A percentile compares a stretch with the other conserved stretches of the same genome.
These are phyloP conservation scores for Eremophila alpestris DNA, from an alignment of 2,797 vertebrate genomes.

Conservation along the genomic window DNA sequence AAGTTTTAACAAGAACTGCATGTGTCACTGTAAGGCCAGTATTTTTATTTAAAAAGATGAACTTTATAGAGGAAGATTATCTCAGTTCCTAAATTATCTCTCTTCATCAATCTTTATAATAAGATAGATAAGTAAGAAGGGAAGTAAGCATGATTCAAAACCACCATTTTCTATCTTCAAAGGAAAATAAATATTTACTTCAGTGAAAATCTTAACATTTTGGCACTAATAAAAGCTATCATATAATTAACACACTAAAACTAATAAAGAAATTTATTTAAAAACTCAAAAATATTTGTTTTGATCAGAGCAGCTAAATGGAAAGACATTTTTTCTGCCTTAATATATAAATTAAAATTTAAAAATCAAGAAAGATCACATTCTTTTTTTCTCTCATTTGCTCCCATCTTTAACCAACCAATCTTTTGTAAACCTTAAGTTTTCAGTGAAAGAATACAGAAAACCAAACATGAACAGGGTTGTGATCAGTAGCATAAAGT, in stretches of 20 bases:
- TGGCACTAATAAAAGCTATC: not conserved
- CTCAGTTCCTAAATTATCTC: not conserved
- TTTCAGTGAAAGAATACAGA: not conserved
- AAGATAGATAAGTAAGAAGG: not conserved
- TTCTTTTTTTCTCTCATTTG: not conserved
- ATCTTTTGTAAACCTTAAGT: not conserved
- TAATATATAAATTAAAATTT: not conserved
- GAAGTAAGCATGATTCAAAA: not conserved
- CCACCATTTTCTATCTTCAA: not conserved
- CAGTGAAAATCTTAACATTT: not conserved
- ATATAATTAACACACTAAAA: not conserved
- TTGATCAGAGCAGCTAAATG: not conserved
- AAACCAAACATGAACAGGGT: not conserved
- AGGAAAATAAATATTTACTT: not conserved
- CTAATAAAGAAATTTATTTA: not conserved
- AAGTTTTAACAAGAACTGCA: slow-evolving; percentile 13
- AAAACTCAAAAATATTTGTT: not conserved
- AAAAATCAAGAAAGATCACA: not conserved
- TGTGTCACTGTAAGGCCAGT: not conserved
- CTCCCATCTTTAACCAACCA: not conserved
- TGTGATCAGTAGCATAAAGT: not conserved
- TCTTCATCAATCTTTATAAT: not conserved
- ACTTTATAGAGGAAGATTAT: not conserved
- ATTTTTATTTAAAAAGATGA: not conserved
- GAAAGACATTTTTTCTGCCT: not conserved